These are phyloP conservation scores for Nysson spinosus DNA, from an alignment of 2,888 invertebrate species.

Conservation along the genomic window DNA sequence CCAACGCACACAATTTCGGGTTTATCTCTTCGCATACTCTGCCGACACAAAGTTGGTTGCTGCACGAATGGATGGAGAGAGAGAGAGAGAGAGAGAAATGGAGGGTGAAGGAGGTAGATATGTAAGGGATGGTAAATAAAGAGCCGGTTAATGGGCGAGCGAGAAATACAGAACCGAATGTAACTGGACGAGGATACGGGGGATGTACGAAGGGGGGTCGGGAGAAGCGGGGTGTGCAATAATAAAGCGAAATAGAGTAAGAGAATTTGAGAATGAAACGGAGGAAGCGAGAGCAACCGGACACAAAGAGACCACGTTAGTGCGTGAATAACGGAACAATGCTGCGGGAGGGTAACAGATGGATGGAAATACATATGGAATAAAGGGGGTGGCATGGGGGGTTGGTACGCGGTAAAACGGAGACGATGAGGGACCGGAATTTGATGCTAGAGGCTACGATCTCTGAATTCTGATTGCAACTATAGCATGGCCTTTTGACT, in stretches of 20 bases:
- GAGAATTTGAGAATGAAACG: not conserved
- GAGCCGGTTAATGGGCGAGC: slow-evolving; percentile 31
- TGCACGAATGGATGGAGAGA: not conserved
- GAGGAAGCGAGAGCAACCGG: slow-evolving; percentile 4
- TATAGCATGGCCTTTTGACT: slow-evolving; percentile 38
- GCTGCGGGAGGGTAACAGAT: not conserved
- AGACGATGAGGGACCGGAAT: slow-evolving; percentile 16
- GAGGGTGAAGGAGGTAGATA: no score
- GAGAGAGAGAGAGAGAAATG: not conserved
- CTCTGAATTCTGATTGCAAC: slow-evolving; percentile 53
- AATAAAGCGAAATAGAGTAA: slow-evolving; percentile 1
- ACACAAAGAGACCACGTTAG: not conserved
- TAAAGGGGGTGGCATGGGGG: not conserved
- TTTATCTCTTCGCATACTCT: slow-evolving; percentile 46
- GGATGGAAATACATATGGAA: slow-evolving; percentile 7
- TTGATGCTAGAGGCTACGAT: slow-evolving; percentile 39
- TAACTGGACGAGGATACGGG: no score
- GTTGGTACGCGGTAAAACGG: not conserved
- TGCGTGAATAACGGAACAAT: not conserved
- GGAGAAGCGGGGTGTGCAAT: not conserved
- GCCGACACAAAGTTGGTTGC: slow-evolving; percentile 14
- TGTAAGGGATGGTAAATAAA: slow-evolving; percentile 17
- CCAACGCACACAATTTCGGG: slow-evolving; percentile 46
- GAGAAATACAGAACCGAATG: not conserved
- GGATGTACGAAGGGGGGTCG: slow-evolving; percentile 8